These are phyloP conservation scores for Vulpes vulpes DNA, from an alignment of 2,113 vertebrate genomes.

Conservation along the genomic window DNA sequence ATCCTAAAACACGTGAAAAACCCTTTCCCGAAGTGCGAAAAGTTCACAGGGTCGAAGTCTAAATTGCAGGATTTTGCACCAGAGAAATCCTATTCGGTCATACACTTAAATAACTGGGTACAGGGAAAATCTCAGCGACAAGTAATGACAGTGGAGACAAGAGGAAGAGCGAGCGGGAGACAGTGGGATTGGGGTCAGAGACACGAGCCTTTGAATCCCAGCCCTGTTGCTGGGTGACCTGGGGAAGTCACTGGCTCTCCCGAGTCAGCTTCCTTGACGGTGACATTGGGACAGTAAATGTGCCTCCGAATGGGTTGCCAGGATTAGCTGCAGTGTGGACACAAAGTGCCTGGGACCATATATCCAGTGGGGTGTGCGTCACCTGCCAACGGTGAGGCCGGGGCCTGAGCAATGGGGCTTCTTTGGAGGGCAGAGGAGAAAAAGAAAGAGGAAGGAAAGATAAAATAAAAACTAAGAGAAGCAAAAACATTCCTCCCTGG, in stretches of 20 bases:
- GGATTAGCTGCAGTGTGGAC: background rate
- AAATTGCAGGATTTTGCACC: background rate
- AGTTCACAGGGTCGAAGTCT: background rate
- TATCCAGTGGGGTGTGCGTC: rapidly evolving
- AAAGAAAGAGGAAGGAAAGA: background rate
- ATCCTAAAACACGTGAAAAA: background rate
- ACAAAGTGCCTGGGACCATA: background rate
- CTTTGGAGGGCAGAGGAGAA: background rate
- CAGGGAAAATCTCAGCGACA: background rate
- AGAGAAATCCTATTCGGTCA: background rate
- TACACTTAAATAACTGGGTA: background rate
- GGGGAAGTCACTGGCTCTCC: background rate
- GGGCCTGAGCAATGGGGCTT: rapidly evolving
- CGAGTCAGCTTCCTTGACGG: background rate
- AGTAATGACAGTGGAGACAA: background rate
- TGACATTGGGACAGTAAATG: background rate
- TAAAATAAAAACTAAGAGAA: background rate
- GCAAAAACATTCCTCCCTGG: background rate
- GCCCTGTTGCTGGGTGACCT: background rate
- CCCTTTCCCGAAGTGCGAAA: background rate
- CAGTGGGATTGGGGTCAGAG: background rate
- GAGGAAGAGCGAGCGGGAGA: background rate
- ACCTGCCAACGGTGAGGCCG: rapidly evolving
- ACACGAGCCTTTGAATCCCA: background rate
- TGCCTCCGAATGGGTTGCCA: background rate